phyloP scores from a whole-genome alignment of 2,888 invertebrate genomes.

The Tipula confusa region DNA sequence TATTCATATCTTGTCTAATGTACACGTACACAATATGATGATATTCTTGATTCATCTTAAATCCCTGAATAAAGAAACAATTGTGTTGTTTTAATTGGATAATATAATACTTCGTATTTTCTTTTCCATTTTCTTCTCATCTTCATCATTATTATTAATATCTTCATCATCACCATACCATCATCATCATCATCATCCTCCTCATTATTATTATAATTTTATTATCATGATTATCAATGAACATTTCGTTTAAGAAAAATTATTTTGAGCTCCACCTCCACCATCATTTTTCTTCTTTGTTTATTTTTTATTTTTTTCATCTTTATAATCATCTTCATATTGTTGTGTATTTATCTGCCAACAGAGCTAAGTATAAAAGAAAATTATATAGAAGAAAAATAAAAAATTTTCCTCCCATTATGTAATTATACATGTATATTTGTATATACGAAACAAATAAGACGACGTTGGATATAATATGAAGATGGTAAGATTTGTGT shows the following conservation, averaged over 20 bases:
- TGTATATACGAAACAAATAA: not conserved
- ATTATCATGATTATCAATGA: not conserved
- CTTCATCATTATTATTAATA: not conserved
- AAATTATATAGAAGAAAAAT: not conserved
- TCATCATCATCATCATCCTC: not conserved
- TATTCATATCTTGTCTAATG: not conserved
- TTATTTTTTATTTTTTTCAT: too few relatives aligned
- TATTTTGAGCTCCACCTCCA: not conserved
- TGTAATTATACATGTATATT: not conserved
- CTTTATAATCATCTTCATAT: not conserved
- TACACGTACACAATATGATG: not conserved
- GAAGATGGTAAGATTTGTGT: not conserved
- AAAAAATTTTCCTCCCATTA: conserved; percentile 6
- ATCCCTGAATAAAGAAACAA: conserved; percentile 5
- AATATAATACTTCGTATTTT: conserved; percentile 7
- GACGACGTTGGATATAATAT: not conserved
- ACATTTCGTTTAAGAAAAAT: not conserved
- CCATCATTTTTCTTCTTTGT: not conserved
- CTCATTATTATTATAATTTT: not conserved
- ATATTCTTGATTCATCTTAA: conserved; percentile 20
- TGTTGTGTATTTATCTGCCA: conserved; percentile 12
- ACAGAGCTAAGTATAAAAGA: not conserved
- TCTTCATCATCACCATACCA: conserved; percentile 4
- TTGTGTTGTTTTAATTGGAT: conserved; percentile 20
- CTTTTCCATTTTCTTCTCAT: not conserved